Evolutionary conservation across 2,113 vertebrate genomes (phyloP).

Genomic region (Zosterops lateralis): DNA sequence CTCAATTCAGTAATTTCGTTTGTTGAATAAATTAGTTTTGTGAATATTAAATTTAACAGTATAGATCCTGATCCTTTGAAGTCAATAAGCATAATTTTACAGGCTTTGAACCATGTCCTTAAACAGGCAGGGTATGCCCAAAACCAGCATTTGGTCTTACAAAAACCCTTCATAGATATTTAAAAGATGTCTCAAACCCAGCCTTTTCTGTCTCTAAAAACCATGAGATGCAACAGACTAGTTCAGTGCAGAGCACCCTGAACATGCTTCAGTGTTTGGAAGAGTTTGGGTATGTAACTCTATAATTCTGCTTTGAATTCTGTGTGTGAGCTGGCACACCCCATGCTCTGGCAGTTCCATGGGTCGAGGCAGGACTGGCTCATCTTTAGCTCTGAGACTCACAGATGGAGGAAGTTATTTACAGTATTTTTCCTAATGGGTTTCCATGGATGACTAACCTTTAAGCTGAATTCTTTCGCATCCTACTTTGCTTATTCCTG

Average conservation of each 20-base stretch:
- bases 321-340: not conserved
- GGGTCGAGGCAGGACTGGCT: not conserved
- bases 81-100: not conserved
- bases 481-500: not conserved
- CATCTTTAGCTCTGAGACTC: not conserved
- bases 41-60: not conserved
- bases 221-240: not conserved
- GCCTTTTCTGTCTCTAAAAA: not conserved
- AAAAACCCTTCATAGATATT: not conserved
- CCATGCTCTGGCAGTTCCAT: not conserved
- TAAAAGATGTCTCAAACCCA: not conserved
- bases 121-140: not conserved
- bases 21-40: not conserved
- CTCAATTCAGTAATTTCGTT: not conserved
- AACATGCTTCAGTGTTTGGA: not conserved
- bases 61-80: not conserved
- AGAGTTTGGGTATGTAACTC: not conserved
- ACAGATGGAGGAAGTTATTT: not conserved
- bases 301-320: not conserved
- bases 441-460: slow-evolving; percentile 22
- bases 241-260: not conserved
- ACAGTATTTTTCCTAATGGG: slow-evolving; percentile 10
- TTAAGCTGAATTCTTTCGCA: not conserved
- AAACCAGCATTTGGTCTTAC: not conserved
- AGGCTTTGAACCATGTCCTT: not conserved